phyloP scores from a whole-genome alignment of 2,797 vertebrate species.

The Avahi laniger region DNA sequence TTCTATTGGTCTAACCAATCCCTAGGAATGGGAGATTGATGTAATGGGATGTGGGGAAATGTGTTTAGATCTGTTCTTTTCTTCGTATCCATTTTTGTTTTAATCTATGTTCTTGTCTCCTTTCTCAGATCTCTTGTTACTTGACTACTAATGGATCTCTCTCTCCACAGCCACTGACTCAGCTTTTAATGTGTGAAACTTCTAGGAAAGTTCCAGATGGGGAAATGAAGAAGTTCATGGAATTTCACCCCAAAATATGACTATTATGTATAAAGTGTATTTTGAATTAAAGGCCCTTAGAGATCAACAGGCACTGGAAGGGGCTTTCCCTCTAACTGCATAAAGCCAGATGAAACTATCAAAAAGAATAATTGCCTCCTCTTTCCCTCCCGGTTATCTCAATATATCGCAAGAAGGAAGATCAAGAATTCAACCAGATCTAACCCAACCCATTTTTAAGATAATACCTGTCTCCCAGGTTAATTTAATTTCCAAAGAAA shows the following conservation, averaged over 20 bases:
- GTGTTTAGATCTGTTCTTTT: background rate
- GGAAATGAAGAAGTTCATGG: background rate
- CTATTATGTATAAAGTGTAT: background rate
- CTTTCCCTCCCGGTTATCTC: background rate
- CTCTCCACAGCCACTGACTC: background rate
- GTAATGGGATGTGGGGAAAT: background rate
- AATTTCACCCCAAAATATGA: background rate
- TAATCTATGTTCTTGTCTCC: background rate
- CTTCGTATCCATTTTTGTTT: background rate
- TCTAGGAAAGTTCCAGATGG: background rate
- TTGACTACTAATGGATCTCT: background rate
- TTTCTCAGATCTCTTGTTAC: background rate
- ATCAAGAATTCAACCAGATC: background rate
- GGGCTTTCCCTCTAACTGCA: background rate
- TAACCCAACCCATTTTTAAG: background rate
- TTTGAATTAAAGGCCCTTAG: background rate
- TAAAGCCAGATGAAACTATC: background rate
- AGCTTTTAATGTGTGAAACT: background rate
- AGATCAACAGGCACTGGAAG: background rate
- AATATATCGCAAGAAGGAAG: background rate
- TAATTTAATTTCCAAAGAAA: no score
- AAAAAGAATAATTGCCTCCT: background rate
- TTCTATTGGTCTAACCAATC: background rate
- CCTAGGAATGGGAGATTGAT: background rate
- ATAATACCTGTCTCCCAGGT: background rate